Evolutionary conservation across 2,888 invertebrate genomes (phyloP).

Genomic region (Charanyca ferruginea): DNA sequence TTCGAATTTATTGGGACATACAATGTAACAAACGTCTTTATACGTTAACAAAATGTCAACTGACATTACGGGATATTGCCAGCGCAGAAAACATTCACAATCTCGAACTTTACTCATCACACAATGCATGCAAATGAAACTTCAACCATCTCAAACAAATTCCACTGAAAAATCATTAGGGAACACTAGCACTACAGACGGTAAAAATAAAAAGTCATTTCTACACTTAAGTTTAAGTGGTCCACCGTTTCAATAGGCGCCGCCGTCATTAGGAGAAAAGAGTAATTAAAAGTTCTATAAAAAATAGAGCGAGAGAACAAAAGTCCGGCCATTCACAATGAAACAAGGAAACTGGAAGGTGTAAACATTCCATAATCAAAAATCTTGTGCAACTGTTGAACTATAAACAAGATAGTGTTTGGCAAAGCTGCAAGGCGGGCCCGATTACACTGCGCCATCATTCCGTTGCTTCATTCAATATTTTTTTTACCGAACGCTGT

Average conservation of each 20-base stretch:
- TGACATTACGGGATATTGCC: conserved; percentile 57
- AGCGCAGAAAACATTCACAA: conserved; percentile 43
- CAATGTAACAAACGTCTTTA: conserved; percentile 42
- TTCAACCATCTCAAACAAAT: conserved; percentile 44
- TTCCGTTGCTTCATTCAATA: conserved; percentile 90
- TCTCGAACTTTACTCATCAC: conserved; percentile 44
- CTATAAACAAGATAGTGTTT: conserved; percentile 85
- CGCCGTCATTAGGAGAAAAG: conserved; percentile 85
- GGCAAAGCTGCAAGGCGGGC: conserved; percentile 85
- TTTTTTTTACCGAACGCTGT: conserved; percentile 90
- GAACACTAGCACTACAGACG: conserved; percentile 66
- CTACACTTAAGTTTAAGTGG: conserved; percentile 82
- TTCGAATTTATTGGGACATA: conserved; percentile 38
- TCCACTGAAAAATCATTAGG: conserved; percentile 67
- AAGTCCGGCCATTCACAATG: conserved; percentile 62
- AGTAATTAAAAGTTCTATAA: conserved; percentile 88
- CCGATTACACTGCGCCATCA: conserved; percentile 88
- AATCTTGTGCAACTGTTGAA: conserved; percentile 82
- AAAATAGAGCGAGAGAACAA: conserved; percentile 74
- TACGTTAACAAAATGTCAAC: conserved; percentile 37
- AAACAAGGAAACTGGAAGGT: conserved; percentile 64
- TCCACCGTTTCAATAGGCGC: conserved; percentile 80
- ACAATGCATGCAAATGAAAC: conserved; percentile 48
- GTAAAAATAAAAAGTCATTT: conserved; percentile 85
- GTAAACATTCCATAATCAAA: conserved; percentile 77